Base-by-base conservation (phyloP, 2,113 vertebrate genomes). In the Misgurnus mizolepis region DNA sequence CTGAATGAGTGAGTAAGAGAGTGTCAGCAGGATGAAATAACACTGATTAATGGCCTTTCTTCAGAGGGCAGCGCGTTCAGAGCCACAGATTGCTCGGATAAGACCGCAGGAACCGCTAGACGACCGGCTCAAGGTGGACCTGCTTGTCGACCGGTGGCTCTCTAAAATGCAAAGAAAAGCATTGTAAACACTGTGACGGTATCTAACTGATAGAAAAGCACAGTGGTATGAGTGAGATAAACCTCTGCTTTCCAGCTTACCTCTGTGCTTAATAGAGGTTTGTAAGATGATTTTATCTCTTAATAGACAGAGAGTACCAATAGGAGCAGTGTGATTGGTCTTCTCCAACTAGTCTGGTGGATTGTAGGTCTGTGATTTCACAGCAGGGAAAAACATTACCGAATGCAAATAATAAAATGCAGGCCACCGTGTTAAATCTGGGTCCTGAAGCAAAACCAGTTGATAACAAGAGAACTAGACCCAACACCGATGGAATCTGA, bases 1-100 rank as follows among this genome's bases (percentile, higher is more conserved):
- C 83, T 74, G 81, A 60, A 80, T 77, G 79, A 80, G 74, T 77
- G 78, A 56, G 69, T 76, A 66, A 78, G 65, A 73, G 76, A 75
- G 65, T 87, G 82, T 82, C 86, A 85, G 84, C 27, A 40, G 72
- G 34, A 76, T 67, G 67, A 71, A 77, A 79, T 88, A 89, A 86
- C 83, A 70, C 70, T 86, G 85, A 88, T 86, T 88, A 86, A 87
- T 85, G 78, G 67, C 55, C 78, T 78, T 67, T 65, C 73, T 80
- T 77, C 67, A 86, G 80, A 87, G 83, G 85, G 55, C 79, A 85
- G 84, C 15, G 55, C 78, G 80, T 88, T 84, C 79, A 82, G 70
- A 80, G 70, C 82, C 80, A 73, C 45, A 82, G 75, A 73, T 56
- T 39, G 14, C 12, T 77, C 76, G 61, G 81, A 71, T 76, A 80